Base-by-base conservation (phyloP, 2,113 vertebrate genomes). In the Pan paniscus region DNA sequence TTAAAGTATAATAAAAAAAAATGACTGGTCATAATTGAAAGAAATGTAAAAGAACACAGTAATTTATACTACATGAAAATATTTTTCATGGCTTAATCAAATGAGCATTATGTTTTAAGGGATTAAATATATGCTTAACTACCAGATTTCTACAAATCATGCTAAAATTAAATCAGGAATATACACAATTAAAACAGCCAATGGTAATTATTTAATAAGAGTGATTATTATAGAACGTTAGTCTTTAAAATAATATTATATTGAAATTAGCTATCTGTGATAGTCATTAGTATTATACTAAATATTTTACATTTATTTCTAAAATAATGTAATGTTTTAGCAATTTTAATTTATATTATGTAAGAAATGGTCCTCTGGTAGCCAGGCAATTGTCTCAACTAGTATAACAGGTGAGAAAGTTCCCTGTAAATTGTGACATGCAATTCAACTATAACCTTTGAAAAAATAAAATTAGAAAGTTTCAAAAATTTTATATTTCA, bases 111-210 rank as follows among this genome's bases (percentile, higher is more conserved):
- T 87, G 16, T 75, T 70, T 86, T 55, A 11, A 23, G 25, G 35
- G 61, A 96, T 93, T 94, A 87, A 93, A 68, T 57, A 89, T 43
- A 23, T 8, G 97, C 18, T 68, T n/a, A 86, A 64, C 35, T 87
- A 9, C 35, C 43, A 93, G 40, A 61, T 23, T 80, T 80, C 43
- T 78, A 35, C 13, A 50, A 95, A 59, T 80, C 32, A 18, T 73
- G 79, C 68, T 92, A 83, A 82, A 96, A 90, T 55, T 89, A 89
- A 90, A 73, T 25, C n/a, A 12, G 14, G 52, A 92, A 61, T 59
- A 70, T 59, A 95, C 4, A 95, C 6, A 93, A 57, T 46, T 93
- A 90, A 79, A 96, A 89, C 1, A 80, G 6, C 13, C 32, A 55
- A 35, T 10, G 38, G 14, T 89, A 8, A 72, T 88, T 80, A 50